Percentiles rank a stretch among this genome's conserved stretches.
Conservation (phyloP, 2,888 invertebrate genomes). For the Drosophila mayaguana region DNA sequence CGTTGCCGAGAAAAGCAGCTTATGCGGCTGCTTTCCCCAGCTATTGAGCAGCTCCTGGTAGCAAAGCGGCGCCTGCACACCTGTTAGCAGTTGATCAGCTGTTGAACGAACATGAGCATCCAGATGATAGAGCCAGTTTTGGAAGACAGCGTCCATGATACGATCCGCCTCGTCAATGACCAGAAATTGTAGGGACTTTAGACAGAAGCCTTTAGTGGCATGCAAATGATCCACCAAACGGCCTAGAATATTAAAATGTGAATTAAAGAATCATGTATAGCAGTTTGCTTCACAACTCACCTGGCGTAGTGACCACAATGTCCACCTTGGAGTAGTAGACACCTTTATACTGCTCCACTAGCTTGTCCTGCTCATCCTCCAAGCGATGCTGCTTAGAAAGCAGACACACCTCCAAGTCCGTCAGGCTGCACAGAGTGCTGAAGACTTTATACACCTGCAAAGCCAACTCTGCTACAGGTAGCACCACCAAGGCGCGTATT, state of each 20-base stretch:
- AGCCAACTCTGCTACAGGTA: constrained; percentile 97
- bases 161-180: constrained; percentile 99
- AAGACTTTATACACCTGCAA: constrained; percentile 95
- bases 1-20: constrained; percentile 98
- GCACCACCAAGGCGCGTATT: constrained; percentile 93
- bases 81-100: constrained; percentile 86
- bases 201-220: constrained; percentile 91
- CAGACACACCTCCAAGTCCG: constrained; percentile 89
- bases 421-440: constrained; percentile 88
- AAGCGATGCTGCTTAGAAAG: constrained; percentile 89
- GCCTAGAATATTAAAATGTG: constrained; percentile 82
- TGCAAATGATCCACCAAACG: constrained; percentile 96
- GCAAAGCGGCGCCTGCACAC: constrained; percentile 82
- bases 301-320: constrained; percentile 96
- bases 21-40: constrained; percentile 88
- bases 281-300: constrained; percentile 28
- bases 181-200: constrained; percentile 90
- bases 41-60: constrained; percentile 75
- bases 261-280: neutral
- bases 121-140: constrained; percentile 95
- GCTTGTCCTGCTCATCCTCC: constrained; percentile 88
- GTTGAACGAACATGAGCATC: constrained; percentile 88
- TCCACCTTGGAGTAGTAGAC: constrained; percentile 87
- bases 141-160: constrained; percentile 95
- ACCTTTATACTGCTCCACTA: constrained; percentile 86